Conservation (phyloP, 1,140 invertebrate species). For the Drosophila bocki region DNA sequence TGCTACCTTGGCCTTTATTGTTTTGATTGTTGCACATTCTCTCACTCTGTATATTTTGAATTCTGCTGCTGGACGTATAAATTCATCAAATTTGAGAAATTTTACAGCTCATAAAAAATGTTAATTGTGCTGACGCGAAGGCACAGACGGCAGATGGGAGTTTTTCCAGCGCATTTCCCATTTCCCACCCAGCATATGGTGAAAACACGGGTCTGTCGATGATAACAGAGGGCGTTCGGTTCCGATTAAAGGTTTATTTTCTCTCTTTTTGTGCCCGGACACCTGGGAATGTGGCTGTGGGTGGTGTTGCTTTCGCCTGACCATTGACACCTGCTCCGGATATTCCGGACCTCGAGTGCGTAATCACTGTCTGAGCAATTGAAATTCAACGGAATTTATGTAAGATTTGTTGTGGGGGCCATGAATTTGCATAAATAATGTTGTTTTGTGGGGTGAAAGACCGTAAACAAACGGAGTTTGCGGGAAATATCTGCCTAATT, state of each 20-base stretch:
- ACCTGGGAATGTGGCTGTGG: conserved; percentile 28
- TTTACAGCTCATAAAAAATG: conserved; percentile 78
- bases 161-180: conserved; percentile 43
- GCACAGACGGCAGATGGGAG: conserved; percentile 18
- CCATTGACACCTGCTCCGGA: conserved; percentile 61
- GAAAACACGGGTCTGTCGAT: conserved; percentile 22
- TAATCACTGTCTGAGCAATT: conserved; percentile 68
- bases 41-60: conserved; percentile 37
- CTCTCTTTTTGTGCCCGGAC: background rate
- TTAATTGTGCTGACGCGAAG: conserved; percentile 69
- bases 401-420: conserved; percentile 17
- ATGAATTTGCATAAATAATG: conserved; percentile 22
- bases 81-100: conserved; percentile 78
- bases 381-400: conserved; percentile 62
- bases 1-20: conserved; percentile 35
- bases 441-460: background rate
- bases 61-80: conserved; percentile 51
- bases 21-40: conserved; percentile 54
- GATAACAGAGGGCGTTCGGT: conserved; percentile 63
- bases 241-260: conserved; percentile 60
- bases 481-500: conserved; percentile 3
- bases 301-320: conserved; percentile 22
- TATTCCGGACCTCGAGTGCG: conserved; percentile 14
- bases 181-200: conserved; percentile 46
- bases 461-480: conserved; percentile 10